Conservation (phyloP, 2,888 invertebrate species). For the Bruchidius siliquastri region DNA sequence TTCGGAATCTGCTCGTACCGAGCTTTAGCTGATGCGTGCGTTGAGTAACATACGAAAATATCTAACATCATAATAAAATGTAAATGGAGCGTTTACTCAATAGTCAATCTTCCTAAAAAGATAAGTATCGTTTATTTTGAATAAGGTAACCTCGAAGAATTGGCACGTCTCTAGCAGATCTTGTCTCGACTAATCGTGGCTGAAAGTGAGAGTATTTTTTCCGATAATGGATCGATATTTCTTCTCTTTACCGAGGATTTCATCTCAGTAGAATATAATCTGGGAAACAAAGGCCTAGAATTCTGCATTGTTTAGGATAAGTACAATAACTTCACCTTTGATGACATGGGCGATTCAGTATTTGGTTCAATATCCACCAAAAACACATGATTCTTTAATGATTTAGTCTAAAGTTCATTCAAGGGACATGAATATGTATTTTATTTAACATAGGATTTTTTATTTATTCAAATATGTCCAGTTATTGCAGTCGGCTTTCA, state of each 20-base stretch:
- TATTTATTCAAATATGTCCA: too few species aligned
- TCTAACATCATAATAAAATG: slow-evolving; percentile 9
- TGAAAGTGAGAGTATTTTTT: slow-evolving; percentile 11
- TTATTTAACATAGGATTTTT: too few species aligned
- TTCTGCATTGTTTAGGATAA: too few species aligned
- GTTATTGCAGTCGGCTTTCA: too few species aligned
- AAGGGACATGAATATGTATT: too few species aligned
- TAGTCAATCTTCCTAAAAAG: slow-evolving; percentile 10
- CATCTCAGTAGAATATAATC: too few species aligned
- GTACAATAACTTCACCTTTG: too few species aligned
- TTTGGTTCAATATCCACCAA: too few species aligned
- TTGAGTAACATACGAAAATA: not conserved
- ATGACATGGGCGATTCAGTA: too few species aligned
- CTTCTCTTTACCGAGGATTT: not conserved
- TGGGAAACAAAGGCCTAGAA: too few species aligned
- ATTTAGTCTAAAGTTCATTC: too few species aligned
- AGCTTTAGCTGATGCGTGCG: not conserved
- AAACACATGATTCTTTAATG: too few species aligned
- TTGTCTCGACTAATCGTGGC: slow-evolving; percentile 13
- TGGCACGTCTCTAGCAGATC: slow-evolving; percentile 10
- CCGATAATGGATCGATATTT: slow-evolving; percentile 10
- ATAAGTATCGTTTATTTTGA: slow-evolving; percentile 7
- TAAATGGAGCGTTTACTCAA: slow-evolving; percentile 14
- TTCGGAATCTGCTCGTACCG: not conserved
- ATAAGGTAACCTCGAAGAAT: slow-evolving; percentile 1